phyloP scores from a whole-genome alignment of 2,888 invertebrate species.

The Crossocerus cetratus region DNA sequence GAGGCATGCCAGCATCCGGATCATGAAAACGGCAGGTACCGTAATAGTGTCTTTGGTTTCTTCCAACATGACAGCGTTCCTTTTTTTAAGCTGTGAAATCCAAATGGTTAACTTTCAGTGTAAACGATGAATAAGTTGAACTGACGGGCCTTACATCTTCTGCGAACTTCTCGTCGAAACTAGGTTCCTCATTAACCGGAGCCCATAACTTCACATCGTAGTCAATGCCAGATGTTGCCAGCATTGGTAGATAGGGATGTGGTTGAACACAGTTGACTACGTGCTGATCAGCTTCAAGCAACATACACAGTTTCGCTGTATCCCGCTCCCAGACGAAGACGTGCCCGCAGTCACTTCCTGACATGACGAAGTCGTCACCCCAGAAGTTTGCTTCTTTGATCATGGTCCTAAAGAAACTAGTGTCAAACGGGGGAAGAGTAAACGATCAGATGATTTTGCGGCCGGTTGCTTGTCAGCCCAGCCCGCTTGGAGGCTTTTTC shows the following conservation, averaged over 20 bases:
- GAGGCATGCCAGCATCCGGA: slow-evolving; percentile 84
- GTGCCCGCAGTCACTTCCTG: slow-evolving; percentile 93
- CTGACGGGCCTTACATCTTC: slow-evolving; percentile 79
- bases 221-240: slow-evolving; percentile 93
- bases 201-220: slow-evolving; percentile 92
- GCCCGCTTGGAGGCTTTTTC: slow-evolving; percentile 75
- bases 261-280: slow-evolving; percentile 92
- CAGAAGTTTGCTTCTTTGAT: slow-evolving; percentile 92
- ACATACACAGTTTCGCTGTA: slow-evolving; percentile 84
- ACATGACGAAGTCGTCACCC: slow-evolving; percentile 89
- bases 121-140: not conserved
- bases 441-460: slow-evolving; percentile 68
- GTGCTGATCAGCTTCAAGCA: slow-evolving; percentile 89
- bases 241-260: slow-evolving; percentile 85
- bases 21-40: slow-evolving; percentile 92
- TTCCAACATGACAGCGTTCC: slow-evolving; percentile 90
- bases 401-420: slow-evolving; percentile 83
- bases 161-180: slow-evolving; percentile 82
- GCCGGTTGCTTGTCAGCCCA: slow-evolving; percentile 71
- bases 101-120: not conserved
- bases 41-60: slow-evolving; percentile 92
- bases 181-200: slow-evolving; percentile 81
- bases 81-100: slow-evolving; percentile 82
- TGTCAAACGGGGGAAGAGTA: slow-evolving; percentile 73
- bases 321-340: slow-evolving; percentile 89